These are phyloP conservation scores for Podarcis siculus DNA, from an alignment of 2,797 vertebrate genomes.

Conservation along the genomic window DNA sequence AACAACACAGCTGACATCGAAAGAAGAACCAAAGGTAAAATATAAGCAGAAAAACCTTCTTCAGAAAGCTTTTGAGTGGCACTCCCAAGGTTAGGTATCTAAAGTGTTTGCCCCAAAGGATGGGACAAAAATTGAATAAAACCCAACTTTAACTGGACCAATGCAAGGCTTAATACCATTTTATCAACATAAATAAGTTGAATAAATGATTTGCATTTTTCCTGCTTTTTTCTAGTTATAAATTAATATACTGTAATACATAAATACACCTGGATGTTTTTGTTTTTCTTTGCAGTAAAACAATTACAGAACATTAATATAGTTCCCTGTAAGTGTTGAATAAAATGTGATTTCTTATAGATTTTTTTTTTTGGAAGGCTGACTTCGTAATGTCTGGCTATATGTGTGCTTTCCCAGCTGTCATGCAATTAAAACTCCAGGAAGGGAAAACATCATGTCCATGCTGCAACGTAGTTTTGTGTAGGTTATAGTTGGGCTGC, in stretches of 20 bases:
- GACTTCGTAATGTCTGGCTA: not conserved
- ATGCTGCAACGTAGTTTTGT: not conserved
- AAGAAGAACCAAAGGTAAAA: slow-evolving; percentile 66
- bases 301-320: not conserved
- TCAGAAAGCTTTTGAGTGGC: not conserved
- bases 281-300: not conserved
- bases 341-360: not conserved
- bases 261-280: not conserved
- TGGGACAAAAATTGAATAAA: not conserved
- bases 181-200: not conserved
- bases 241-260: not conserved
- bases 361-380: not conserved
- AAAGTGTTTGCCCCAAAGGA: not conserved
- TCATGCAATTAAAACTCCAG: no score
- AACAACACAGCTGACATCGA: slow-evolving; percentile 20
- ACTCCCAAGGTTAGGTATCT: not conserved
- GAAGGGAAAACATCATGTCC: not conserved
- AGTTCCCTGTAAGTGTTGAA: not conserved
- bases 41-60: not conserved
- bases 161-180: not conserved
- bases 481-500: not conserved
- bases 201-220: not conserved
- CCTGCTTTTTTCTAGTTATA: no score
- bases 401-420: no score
- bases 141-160: not conserved